These are phyloP conservation scores for Tiphia femorata DNA, from an alignment of 2,888 invertebrate genomes.

Conservation along the genomic window DNA sequence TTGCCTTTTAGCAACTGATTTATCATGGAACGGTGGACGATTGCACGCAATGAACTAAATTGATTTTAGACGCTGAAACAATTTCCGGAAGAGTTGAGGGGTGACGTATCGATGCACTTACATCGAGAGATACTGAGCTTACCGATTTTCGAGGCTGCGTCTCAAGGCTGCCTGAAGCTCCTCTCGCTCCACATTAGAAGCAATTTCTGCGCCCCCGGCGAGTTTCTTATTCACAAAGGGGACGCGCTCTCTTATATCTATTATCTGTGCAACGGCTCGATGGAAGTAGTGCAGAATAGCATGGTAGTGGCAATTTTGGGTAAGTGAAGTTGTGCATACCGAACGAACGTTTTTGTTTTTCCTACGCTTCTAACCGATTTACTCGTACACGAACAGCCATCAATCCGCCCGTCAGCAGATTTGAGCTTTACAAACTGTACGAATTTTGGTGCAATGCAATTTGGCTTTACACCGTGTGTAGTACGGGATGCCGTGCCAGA, in stretches of 20 bases:
- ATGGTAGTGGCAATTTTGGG: slow-evolving; percentile 98
- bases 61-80: slow-evolving; percentile 87
- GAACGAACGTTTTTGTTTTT: no score
- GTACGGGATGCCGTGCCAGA: no score
- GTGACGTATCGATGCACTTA: slow-evolving; percentile 95
- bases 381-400: neutral
- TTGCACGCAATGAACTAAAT: neutral
- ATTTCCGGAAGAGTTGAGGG: slow-evolving; percentile 95
- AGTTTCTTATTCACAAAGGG: slow-evolving; percentile 93
- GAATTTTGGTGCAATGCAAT: no score
- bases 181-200: slow-evolving; percentile 92
- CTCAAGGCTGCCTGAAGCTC: slow-evolving; percentile 93
- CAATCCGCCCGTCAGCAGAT: no score
- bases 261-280: slow-evolving; percentile 96
- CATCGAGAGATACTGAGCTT: slow-evolving; percentile 94
- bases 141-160: slow-evolving; percentile 94
- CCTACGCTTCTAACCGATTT: no score
- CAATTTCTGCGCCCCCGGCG: slow-evolving; percentile 97
- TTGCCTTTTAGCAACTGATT: no score
- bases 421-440: no score
- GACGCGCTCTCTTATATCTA: slow-evolving; percentile 95
- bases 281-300: slow-evolving; percentile 96
- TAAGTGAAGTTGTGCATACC: no score
- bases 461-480: no score
- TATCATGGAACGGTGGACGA: no score